Base-by-base conservation (phyloP, 2,113 vertebrate species). In the Reinhardtius hippoglossoides region DNA sequence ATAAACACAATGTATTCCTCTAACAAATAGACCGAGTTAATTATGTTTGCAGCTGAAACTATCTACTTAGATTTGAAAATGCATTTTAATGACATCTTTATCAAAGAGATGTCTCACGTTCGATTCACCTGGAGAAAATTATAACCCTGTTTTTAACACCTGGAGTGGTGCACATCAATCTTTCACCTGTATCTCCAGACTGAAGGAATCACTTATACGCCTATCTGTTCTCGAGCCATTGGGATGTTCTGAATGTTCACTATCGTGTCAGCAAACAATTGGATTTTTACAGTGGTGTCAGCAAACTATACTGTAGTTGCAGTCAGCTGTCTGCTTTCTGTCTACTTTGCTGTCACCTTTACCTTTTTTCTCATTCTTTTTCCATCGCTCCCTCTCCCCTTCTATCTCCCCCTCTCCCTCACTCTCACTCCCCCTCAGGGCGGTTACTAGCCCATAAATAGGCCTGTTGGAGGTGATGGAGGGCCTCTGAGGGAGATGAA, bases 381-480 rank as follows among this genome's bases (percentile, higher is more conserved):
- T 42, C 40, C 40, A 42, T 42, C 10, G 13, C 40, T 66, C 61
- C 76, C 23, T 37, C 69, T 21, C 65, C 2, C 56, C 55, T 59
- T 9, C 21, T 31, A 58, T 18, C 15, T 46, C 35, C 74, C 27
- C 52, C n/a, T 16, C 40, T 57, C 74, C 35, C 62, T 4, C 59
- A 46, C 48, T 9, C 24, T 37, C 57, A 8, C 20, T 48, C n/a
- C 79, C 68, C 82, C 69, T 62, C 46, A 23, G 75, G 67, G 81
- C 80, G 24, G 42, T 87, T 80, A 80, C 71, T 83, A 37, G 23
- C 71, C 81, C 82, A 87, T 92, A 91, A 90, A 93, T 82, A 88
- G 79, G 57, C 80, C 82, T 71, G 46, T 63, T 87, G 85, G 83
- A 91, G 77, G 85, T 88, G 89, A 93, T 90, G 82, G 85, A 91